These are phyloP conservation scores for Hypselothyrea guttata DNA, from an alignment of 2,888 invertebrate species.

Conservation along the genomic window DNA sequence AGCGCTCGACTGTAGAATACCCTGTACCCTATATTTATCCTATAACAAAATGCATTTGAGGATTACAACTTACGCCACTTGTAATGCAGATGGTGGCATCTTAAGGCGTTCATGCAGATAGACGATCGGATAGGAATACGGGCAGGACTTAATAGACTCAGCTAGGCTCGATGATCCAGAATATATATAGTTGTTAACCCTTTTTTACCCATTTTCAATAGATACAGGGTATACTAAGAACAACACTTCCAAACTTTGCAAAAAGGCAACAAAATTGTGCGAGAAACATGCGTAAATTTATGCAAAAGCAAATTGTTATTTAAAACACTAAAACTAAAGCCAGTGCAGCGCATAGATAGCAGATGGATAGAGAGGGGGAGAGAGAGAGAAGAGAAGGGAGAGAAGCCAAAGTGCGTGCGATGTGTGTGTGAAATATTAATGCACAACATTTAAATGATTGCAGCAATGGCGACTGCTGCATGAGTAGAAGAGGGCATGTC, in stretches of 20 bases:
- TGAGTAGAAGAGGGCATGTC: not conserved
- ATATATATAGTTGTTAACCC: no score
- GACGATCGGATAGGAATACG: no score
- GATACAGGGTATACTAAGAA: no score
- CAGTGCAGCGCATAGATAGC: conserved; percentile 32
- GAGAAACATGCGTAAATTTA: conserved; percentile 70
- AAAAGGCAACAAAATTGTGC: conserved; percentile 58
- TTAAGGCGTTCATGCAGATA: no score
- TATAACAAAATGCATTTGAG: no score
- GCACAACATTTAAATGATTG: conserved; percentile 77
- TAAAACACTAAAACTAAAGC: conserved; percentile 70
- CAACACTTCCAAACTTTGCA: conserved; percentile 46
- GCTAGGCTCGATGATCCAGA: no score
- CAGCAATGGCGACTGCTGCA: conserved; percentile 27
- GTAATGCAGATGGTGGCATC: no score
- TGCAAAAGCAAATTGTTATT: conserved; percentile 76
- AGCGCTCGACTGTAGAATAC: no score
- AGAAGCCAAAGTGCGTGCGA: conserved; percentile 16
- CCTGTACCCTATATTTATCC: no score
- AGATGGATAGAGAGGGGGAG: not conserved
- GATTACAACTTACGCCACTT: no score
- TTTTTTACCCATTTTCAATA: no score
- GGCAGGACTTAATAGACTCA: no score
- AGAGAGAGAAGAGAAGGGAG: conserved; percentile 6
- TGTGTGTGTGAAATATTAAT: conserved; percentile 69